Percentiles rank a stretch among this genome's conserved stretches.
Evolutionary conservation across 2,113 vertebrate species (phyloP).

Genomic region (Gallinago paraguaiae): DNA sequence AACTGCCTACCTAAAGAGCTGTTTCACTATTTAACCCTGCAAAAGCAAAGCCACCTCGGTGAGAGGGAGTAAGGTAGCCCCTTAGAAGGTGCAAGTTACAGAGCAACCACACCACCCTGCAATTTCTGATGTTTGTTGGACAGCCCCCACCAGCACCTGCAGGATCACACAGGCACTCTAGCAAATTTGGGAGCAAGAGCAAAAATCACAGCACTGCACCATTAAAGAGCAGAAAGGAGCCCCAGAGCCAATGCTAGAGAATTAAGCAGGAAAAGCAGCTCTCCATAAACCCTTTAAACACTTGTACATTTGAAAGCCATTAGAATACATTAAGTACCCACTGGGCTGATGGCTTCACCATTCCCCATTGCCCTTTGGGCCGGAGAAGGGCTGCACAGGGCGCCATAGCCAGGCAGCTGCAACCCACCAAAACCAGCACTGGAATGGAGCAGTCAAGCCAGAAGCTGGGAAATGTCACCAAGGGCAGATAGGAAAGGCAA

Average conservation of each 20-base stretch:
- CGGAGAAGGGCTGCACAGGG: neutral
- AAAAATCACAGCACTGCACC: neutral
- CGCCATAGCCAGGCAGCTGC: neutral
- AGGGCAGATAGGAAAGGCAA: neutral
- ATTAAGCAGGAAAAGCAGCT: neutral
- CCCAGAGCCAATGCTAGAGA: neutral
- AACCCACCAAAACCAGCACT: neutral
- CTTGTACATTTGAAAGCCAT: neutral
- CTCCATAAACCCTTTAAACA: neutral
- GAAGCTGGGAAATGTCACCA: neutral
- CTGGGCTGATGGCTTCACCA: neutral
- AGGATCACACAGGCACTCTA: neutral
- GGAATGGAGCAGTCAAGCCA: neutral
- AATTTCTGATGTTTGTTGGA: rapidly evolving
- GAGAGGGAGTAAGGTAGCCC: neutral
- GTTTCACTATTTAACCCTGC: neutral
- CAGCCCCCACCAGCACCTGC: neutral
- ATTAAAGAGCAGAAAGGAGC: neutral
- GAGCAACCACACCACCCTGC: neutral
- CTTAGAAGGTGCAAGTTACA: neutral
- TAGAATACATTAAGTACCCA: neutral
- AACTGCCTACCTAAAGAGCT: neutral
- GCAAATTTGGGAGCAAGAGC: neutral
- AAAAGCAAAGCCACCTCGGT: neutral
- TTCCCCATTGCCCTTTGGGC: neutral